Evolutionary conservation across 35 echinoderm and acorn worm genomes (phyloP).

Genomic region (Anneissia japonica): DNA sequence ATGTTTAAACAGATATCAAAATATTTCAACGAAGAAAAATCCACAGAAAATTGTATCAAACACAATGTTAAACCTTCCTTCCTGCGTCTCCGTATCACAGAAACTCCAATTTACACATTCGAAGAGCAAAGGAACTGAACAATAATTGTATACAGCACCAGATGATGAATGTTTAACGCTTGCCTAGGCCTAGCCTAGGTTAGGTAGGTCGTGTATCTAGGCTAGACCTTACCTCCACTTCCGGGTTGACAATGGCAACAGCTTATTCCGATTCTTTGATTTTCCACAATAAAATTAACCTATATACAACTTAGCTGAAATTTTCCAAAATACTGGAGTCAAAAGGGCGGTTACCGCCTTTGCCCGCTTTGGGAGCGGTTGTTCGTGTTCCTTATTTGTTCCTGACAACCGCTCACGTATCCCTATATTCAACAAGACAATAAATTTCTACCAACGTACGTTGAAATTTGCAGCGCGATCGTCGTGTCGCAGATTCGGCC

Average conservation of each 20-base stretch:
- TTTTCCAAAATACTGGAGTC: background rate
- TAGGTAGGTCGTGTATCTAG: too few species aligned
- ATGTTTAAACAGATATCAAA: background rate
- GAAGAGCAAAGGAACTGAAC: background rate
- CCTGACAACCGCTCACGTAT: background rate
- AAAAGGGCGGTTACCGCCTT: background rate
- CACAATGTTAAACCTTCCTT: background rate
- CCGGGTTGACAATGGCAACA: background rate
- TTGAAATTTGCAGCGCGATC: background rate
- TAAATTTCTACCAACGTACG: background rate
- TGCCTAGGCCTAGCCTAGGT: background rate
- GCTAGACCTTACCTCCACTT: background rate
- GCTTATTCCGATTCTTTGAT: background rate
- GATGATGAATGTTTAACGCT: background rate
- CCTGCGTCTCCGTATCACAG: background rate
- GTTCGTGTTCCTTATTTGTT: background rate
- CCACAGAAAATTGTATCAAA: background rate
- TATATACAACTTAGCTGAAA: background rate
- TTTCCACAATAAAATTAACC: background rate
- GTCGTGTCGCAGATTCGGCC: background rate
- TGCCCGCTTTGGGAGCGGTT: background rate
- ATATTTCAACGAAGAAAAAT: background rate
- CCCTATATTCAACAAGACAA: background rate
- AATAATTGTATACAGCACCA: background rate
- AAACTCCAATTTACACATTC: background rate